A percentile compares a stretch with the other conserved stretches of the same genome.
phyloP scores from a whole-genome alignment of 2,113 vertebrate species.

The Rostratula benghalensis region DNA sequence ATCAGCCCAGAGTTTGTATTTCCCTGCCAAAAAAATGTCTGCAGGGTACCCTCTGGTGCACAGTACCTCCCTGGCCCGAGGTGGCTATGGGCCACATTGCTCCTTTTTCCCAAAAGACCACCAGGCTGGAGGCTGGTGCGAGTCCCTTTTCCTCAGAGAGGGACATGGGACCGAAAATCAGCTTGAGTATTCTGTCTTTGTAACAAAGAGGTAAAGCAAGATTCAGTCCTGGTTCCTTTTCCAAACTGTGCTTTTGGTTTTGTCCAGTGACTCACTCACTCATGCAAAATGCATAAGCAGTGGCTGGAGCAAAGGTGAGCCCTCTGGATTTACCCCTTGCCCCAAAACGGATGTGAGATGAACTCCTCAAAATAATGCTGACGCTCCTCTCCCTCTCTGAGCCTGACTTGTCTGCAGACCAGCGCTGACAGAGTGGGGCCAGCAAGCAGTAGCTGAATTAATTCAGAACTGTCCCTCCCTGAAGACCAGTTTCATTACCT shows the following conservation, averaged over 20 bases:
- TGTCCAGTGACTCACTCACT: not conserved
- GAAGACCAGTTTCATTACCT: not conserved
- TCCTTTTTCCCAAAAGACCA: not conserved
- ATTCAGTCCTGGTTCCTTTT: not conserved
- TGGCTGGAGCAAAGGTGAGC: not conserved
- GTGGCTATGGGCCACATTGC: too few relatives aligned
- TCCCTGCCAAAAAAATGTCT: not conserved
- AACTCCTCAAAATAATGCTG: not conserved
- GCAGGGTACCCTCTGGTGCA: too few relatives aligned
- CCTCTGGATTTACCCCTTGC: not conserved
- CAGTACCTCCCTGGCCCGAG: not conserved
- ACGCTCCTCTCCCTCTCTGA: not conserved
- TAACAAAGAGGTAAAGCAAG: not conserved
- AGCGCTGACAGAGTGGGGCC: not conserved
- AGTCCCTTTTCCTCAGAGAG: not conserved
- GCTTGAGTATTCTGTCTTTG: not conserved
- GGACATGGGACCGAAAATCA: not conserved
- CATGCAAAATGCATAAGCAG: not conserved
- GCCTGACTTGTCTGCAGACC: not conserved
- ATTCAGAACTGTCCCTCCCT: not conserved
- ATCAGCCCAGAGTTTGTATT: not conserved
- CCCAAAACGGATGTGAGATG: not conserved
- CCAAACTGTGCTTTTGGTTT: not conserved
- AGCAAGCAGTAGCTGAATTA: not conserved
- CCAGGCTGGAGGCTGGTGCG: not conserved